Evolutionary conservation across 2,113 vertebrate species (phyloP), one percentile per base, ranked within the genome.

Genomic region (Cochlearius cochlearius): DNA sequence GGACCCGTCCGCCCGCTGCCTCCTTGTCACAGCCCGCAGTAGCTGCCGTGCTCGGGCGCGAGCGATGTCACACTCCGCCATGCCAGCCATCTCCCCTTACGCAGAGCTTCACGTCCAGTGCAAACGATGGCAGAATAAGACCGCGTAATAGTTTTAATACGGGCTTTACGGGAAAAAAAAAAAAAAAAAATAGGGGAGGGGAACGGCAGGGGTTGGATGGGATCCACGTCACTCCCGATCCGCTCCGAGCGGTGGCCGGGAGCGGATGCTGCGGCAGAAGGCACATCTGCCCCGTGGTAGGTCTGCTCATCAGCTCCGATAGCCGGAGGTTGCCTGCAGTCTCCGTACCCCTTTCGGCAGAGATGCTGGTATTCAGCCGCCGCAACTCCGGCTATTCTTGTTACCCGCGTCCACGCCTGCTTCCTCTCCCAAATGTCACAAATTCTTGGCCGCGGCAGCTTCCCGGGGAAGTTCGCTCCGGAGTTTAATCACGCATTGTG

Each of bases 1-100:
- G 88, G 90, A 67, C 92, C 92, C 94, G 30, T 95, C 94, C 92
- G 95, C 3, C 92, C 92, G 92, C 86, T 88, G 91, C 94, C 94
- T 96, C 92, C 75, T 79, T 82, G 96, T 96, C 85, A 95, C 84
- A 45, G 85, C 11, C 90, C 64, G 92, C 7, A 73, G 93, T 49
- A 81, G 90, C 79, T 59, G 85, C 59, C 27, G 45, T 1, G 85
- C 88, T 93, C 1, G 2, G 79, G 14, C 83, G 59, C 88, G 94
- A 97, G 76, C 91, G 96, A 94, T 95, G 59, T 80, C 55, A 73
- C 95, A 95, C 71, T 86, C 47, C 67, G 79, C 59, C 41, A 34
- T 88, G 93, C 94, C 86, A 38, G 72, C 64, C 76, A 39, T 34
- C 41, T 93, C 78, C 92, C 41, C 7, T 86, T 58, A 41, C 30